Evolutionary conservation across 2,888 invertebrate genomes (phyloP).

Genomic region (Agrotis exclamationis): DNA sequence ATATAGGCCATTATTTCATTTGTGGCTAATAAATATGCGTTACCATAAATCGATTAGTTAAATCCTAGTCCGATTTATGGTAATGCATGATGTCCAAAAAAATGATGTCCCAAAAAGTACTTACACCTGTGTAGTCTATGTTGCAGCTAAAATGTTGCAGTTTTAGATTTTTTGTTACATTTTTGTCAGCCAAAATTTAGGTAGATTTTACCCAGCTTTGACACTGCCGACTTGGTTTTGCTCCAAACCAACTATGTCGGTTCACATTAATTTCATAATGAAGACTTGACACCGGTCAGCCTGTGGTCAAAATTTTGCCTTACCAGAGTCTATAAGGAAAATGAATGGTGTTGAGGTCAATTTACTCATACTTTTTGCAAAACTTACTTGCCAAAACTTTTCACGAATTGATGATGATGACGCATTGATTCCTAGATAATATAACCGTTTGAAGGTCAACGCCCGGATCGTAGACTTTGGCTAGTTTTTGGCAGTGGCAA

Average conservation of each 20-base stretch:
- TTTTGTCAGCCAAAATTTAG: neutral
- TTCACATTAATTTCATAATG: conserved; percentile 37
- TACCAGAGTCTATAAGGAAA: conserved; percentile 51
- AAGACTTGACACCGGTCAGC: conserved; percentile 45
- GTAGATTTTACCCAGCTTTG: neutral
- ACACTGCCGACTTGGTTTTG: neutral
- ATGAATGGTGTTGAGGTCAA: conserved; percentile 47
- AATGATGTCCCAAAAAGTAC: too few species aligned
- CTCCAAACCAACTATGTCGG: conserved; percentile 6
- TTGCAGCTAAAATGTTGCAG: too few species aligned
- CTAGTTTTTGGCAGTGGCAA: conserved; percentile 69
- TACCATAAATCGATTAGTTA: conserved; percentile 48
- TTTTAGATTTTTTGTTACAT: neutral
- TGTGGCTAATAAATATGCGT: conserved; percentile 58
- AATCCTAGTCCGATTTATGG: too few species aligned
- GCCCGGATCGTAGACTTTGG: conserved; percentile 63
- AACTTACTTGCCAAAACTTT: conserved; percentile 31
- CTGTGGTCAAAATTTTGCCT: conserved; percentile 52
- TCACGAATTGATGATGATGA: conserved; percentile 49
- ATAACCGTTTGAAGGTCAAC: conserved; percentile 66
- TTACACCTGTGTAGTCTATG: too few species aligned
- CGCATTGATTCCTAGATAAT: conserved; percentile 64
- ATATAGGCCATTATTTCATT: conserved; percentile 72
- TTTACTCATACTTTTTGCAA: conserved; percentile 26
- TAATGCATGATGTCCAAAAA: too few species aligned